Conservation (phyloP, 1,140 invertebrate species). For the Halyomorpha halys region DNA sequence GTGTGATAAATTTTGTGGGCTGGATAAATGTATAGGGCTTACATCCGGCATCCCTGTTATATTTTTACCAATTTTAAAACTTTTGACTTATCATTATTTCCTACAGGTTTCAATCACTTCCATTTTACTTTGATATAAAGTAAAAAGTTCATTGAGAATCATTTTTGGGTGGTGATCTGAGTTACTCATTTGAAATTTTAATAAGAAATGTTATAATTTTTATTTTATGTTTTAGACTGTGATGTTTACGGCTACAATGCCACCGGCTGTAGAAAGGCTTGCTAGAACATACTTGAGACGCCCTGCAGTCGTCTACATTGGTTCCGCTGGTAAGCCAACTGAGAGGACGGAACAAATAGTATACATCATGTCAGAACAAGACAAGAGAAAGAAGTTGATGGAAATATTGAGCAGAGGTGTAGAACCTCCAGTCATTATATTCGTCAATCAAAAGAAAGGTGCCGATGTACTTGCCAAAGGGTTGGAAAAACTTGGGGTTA, state of each 20-base stretch:
- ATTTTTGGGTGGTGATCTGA: too few species aligned
- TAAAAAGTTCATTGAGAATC: too few species aligned
- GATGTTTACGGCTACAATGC: conserved; percentile 99
- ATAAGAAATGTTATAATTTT: background rate
- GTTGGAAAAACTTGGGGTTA: conserved; percentile 86
- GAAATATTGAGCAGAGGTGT: conserved; percentile 76
- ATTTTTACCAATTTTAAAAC: too few species aligned
- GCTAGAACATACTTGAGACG: conserved; percentile 89
- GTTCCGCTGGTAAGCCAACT: conserved; percentile 94
- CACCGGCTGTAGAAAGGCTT: conserved; percentile 89
- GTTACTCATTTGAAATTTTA: too few species aligned
- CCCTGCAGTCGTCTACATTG: conserved; percentile 96
- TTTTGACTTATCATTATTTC: too few species aligned
- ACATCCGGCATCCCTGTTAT: too few species aligned
- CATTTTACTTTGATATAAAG: too few species aligned
- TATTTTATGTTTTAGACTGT: conserved; percentile 63
- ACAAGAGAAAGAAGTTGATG: conserved; percentile 84
- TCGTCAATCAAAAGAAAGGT: conserved; percentile 99
- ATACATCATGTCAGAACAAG: conserved; percentile 85
- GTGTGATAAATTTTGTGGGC: too few species aligned
- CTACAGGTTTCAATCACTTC: too few species aligned
- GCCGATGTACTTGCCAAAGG: conserved; percentile 95
- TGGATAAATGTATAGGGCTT: too few species aligned
- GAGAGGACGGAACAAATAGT: conserved; percentile 97
- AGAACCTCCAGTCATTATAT: conserved; percentile 97